phyloP scores from a whole-genome alignment of 1,140 invertebrate species.

The Schlechtendalia chinensis region DNA sequence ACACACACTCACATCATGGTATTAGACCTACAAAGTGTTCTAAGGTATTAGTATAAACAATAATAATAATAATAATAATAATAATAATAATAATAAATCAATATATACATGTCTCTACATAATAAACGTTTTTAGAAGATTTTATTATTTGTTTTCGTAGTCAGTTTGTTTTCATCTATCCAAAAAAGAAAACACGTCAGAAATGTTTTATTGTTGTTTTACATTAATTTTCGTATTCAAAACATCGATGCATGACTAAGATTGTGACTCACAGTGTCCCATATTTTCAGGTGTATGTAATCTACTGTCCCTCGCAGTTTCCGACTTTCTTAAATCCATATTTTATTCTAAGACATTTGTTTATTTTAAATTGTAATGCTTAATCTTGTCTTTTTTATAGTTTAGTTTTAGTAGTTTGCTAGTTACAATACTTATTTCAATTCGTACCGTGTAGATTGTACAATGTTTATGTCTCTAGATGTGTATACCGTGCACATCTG shows the following conservation, averaged over 20 bases:
- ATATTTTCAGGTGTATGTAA: not conserved
- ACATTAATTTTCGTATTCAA: not conserved
- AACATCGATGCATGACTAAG: slow-evolving; percentile 13
- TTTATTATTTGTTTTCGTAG: not conserved
- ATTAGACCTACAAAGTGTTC: slow-evolving; percentile 27
- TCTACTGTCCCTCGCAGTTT: not conserved
- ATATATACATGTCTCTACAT: not conserved
- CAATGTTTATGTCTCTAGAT: too few relatives aligned
- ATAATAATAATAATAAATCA: not conserved
- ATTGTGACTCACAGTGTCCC: slow-evolving; percentile 18
- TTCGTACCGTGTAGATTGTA: not conserved
- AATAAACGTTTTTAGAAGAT: not conserved
- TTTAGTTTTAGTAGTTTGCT: not conserved
- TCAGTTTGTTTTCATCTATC: too few relatives aligned
- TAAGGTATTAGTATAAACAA: slow-evolving; percentile 44
- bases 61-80: slow-evolving; percentile 13
- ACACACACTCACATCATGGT: slow-evolving; percentile 19
- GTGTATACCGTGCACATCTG: not conserved
- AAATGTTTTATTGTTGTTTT: not conserved
- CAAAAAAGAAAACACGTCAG: not conserved
- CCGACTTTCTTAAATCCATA: not conserved
- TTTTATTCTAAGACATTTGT: not conserved
- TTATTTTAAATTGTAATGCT: not conserved
- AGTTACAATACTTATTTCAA: slow-evolving; percentile 1
- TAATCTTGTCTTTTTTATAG: not conserved